Base-by-base conservation (phyloP, 2,797 vertebrate genomes). In the Dicrostonyx torquatus region DNA sequence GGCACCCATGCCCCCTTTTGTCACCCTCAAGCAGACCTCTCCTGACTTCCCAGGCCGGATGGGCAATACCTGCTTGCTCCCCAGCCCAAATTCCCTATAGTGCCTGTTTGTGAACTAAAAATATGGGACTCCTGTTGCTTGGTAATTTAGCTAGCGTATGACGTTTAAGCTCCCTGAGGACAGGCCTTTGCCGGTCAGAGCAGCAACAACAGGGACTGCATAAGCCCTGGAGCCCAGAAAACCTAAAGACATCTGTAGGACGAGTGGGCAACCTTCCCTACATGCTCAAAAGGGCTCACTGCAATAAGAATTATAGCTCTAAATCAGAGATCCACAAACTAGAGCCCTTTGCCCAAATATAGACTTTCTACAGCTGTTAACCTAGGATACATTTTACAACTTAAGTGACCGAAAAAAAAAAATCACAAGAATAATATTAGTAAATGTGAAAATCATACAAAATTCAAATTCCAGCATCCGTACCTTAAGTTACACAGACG, bases 391-490 rank as follows among this genome's bases (percentile, higher is more conserved):
- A 50, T 77, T 87, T 85, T 62, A 83, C 11, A 24, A 45, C 62
- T 94, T 93, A 60, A 89, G 43, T 78, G 48, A 68, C 53, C 17
- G 1, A 18, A 31, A 80, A 75, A 80, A 75, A 26, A 87, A 85
- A 31, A 29, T 53, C 12, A 43, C 82, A 93, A 94, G 58, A 82
- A 70, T 66, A 80, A 53, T 43, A 68, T 60, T 89, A 85, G 15
- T n/a, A 93, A 73, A 83, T 60, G 4, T 45, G 29, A 90, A 97
- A 93, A 89, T 78, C 48, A 73, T 43, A n/a, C 1, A 8, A 85
- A 89, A 48, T 72, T 86, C 64, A 84, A 45, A 84, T 66, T 18
- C 45, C 34, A 50, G 86, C 8, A 2, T 48, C 43, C n/a, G 12
- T 48, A 31, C 40, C 12, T 45, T 26, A 93, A 26, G 43, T 88